Conservation (phyloP, 2,888 invertebrate species). For the Callyntrura guangdongensis region DNA sequence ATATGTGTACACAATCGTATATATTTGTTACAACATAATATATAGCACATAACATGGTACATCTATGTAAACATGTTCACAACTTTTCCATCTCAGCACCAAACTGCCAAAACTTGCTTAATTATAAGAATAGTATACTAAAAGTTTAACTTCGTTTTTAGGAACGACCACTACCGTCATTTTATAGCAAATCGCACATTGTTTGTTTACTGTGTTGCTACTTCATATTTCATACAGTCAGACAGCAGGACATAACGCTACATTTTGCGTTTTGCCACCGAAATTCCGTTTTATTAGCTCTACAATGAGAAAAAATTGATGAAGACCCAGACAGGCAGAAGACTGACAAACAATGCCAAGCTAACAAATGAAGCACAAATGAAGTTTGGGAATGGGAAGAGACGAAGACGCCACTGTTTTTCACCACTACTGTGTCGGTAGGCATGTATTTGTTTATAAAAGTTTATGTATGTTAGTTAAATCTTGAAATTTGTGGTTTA, state of each 20-base stretch:
- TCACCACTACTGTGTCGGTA: not conserved
- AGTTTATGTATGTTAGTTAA: slow-evolving; percentile 37
- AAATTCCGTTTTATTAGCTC: not conserved
- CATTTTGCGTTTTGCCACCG: not conserved
- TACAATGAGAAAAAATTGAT: not conserved
- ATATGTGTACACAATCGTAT: not conserved
- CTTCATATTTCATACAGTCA: not conserved
- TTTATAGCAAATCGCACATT: not conserved
- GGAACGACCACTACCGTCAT: not conserved
- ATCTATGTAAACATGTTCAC: not conserved
- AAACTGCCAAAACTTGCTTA: not conserved
- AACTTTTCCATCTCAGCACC: not conserved
- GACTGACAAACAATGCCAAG: slow-evolving; percentile 12
- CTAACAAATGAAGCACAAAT: slow-evolving; percentile 45
- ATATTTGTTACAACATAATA: not conserved
- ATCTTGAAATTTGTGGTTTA: slow-evolving; percentile 57
- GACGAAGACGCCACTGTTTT: not conserved
- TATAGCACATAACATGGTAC: too few relatives aligned
- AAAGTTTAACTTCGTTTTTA: not conserved
- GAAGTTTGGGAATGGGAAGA: slow-evolving; percentile 26
- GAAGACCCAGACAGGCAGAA: slow-evolving; percentile 17
- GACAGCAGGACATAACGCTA: not conserved
- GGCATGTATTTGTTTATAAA: not conserved
- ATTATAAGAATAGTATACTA: not conserved
- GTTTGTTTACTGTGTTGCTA: not conserved